Evolutionary conservation across 2,888 invertebrate species (phyloP), one percentile per base, ranked within the genome.

Genomic region (Lochmaea crataegi): DNA sequence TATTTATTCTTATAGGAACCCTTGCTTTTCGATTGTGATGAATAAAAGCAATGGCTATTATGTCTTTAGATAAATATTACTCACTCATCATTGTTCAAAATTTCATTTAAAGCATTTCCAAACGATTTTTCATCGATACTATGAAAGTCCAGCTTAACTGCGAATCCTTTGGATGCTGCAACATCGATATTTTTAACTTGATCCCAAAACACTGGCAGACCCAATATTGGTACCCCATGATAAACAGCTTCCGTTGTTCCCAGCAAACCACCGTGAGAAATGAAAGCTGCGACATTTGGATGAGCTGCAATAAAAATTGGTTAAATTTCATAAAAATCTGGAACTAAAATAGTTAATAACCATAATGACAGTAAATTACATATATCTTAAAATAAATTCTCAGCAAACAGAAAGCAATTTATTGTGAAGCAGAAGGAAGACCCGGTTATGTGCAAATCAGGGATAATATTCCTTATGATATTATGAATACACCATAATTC

Each of bases 201-300:
- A 42, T 74, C 74, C 69, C 71, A 68, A 11, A 68, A 74, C 4
- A 68, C 32, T 14, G 74, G 74, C 16, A 74, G 12, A 12, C 74
- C 74, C n/a, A 74, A n/a, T 22, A 67, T 71, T 0, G 74, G 74
- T 12, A 74, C 64, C 6, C 74, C 74, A 53, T 66, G 61, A 26
- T 74, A 57, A 1, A 68, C 32, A 14, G 68, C 67, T 74, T 74
- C 74, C 6, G 58, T 71, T 9, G 48, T 58, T 3, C 74, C 69
- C 3, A 74, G 51, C 2, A 74, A 51, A 16, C 74, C 74, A 18
- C 74, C 63, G 14, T 74, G 74, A 26, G 71, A 65, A 45, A 74
- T 74, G 57, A 74, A 74, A 1, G 56, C 68, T 9, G 65, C 56
- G 2, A 64, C 68, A 26, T 74, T 74, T 3, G 67, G 67, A 48